Evolutionary conservation across 2,797 vertebrate species (phyloP), one percentile per base, ranked within the genome.

Genomic region (Rhinoraja longicauda): DNA sequence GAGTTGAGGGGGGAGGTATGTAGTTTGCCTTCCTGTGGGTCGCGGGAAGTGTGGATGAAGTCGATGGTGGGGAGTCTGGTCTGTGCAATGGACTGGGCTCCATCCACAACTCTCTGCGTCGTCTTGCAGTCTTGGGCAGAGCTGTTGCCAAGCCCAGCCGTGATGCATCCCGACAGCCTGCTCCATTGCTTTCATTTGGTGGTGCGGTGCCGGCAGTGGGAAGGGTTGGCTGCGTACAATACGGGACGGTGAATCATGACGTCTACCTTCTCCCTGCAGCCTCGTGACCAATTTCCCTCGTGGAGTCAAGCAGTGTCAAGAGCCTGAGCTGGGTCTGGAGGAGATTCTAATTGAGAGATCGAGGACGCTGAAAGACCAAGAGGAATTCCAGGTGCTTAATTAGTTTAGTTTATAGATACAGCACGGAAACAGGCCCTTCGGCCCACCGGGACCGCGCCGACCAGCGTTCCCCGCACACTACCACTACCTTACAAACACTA

Each of bases 251-350:
- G 24, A 84, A 26, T n/a, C 45, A 59, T 19, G 32, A 8, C 5
- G 10, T 10, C 1, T 94, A 5, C 76, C 0, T 19, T 2, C 0
- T 10, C n/a, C 36, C 93, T 0, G 0, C 93, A 99, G 98, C 95
- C 95, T 98, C 95, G 97, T 98, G 93, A 97, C 97, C 10, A 97
- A 97, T 88, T 97, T 96, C 95, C 96, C 93, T 88, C 95, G 93
- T 96, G 97, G 86, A 32, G 96, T 94, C 94, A 94, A 93, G 94
- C 95, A 97, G 93, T 98, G 98, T 94, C 96, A 94, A 92, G 96
- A 95, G 86, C 96, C 97, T 0, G 93, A 97, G 93, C 94, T 98
- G 78, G 96, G 96, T n/a, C 95, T 99, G 93, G 97, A 98, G 94
- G 97, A 97, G 77, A 95, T 98, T 36, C 96, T 99, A 6, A 97